Base-by-base conservation (phyloP, 2,797 vertebrate genomes). In the Aplochiton taeniatus region DNA sequence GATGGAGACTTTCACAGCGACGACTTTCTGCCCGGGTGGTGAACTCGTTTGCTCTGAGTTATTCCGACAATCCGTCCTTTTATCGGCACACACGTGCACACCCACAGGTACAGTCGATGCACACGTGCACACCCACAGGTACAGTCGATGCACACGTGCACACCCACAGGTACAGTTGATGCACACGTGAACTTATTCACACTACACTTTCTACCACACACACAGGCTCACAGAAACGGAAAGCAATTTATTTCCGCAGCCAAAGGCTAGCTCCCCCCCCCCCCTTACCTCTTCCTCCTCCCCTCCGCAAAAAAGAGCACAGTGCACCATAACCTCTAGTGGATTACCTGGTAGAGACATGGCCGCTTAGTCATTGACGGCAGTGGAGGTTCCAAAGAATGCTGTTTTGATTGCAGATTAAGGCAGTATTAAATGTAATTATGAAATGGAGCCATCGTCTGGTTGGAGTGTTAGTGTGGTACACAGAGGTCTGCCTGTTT, bases 351-450 rank as follows among this genome's bases (percentile, higher is more conserved):
- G 14, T 42, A n/a, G 13, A 46, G 16, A 12, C 9, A 17, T 16
- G 56, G 44, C 45, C 45, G 44, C 16, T 11, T 9, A 43, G 49
- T 60, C 49, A 61, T 60, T 53, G 44, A 54, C 17, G 53, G 50
- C 69, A 73, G 50, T 45, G n/a, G 18, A 65, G 47, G 53, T 49
- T 53, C 50, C 8, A 61, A 52, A 64, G 58, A 66, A 68, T n/a
- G 42, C 41, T 18, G 58, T 68, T 74, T 61, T 54, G 53, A 43
- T 16, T 20, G 51, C 50, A 76, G 74, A 80, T 74, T 79, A 81
- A 85, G 74, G 42, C 61, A 16, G 62, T 63, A 69, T 78, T 69
- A 74, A 67, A 71, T 74, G 54, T 65, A 72, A 73, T 81, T 76
- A 76, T 79, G 54, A 80, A 76, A 51, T 18, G 47, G 16, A 18